These are phyloP conservation scores for Melieria omissa DNA, from an alignment of 2,888 invertebrate species.

Conservation along the genomic window DNA sequence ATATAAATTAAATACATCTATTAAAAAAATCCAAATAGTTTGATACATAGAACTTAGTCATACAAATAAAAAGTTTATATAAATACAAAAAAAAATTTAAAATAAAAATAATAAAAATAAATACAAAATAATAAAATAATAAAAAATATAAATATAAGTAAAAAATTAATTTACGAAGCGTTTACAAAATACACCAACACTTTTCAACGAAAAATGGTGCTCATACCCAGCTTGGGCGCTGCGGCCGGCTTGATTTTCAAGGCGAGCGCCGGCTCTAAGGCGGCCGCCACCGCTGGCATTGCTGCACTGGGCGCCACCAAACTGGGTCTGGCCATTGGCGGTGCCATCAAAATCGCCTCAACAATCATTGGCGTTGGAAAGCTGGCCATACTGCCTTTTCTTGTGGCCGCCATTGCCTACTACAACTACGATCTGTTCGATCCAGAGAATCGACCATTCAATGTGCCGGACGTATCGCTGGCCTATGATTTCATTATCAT, in stretches of 20 bases:
- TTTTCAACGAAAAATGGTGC: conserved; percentile 51
- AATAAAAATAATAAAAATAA: background rate
- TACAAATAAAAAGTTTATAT: background rate
- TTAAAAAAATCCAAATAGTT: no score
- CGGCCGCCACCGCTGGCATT: conserved; percentile 57
- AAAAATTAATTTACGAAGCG: background rate
- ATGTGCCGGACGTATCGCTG: conserved; percentile 72
- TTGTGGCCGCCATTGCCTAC: conserved; percentile 81
- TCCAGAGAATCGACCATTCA: conserved; percentile 84
- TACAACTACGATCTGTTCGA: conserved; percentile 88
- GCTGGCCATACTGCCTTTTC: conserved; percentile 77
- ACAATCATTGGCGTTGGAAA: conserved; percentile 79
- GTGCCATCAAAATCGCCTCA: conserved; percentile 79
- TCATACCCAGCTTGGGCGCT: conserved; percentile 58
- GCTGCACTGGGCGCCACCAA: conserved; percentile 67
- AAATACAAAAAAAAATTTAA: conserved; percentile 17
- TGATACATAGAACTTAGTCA: background rate
- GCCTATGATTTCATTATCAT: conserved; percentile 87
- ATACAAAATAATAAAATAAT: background rate
- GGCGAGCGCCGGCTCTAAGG: conserved; percentile 62
- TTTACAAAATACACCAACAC: background rate
- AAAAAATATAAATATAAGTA: conserved; percentile 2
- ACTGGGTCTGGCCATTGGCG: conserved; percentile 67
- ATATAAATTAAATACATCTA: no score
- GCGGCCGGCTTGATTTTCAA: conserved; percentile 63